Percentiles rank a stretch among this genome's conserved stretches.
phyloP scores from a whole-genome alignment of 2,113 vertebrate species.

The Tringa solitaria region DNA sequence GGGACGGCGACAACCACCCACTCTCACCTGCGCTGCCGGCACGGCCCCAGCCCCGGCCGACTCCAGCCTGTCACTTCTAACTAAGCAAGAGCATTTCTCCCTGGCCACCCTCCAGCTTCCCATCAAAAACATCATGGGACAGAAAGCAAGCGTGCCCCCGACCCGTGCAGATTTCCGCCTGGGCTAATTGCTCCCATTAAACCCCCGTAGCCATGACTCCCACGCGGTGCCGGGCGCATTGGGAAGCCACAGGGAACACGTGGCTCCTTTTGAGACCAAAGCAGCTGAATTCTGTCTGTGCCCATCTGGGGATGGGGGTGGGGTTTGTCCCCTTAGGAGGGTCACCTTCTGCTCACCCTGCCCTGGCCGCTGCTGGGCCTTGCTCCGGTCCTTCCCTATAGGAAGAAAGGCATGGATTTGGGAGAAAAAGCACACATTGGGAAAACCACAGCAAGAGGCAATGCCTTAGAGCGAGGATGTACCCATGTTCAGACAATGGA shows the following conservation, averaged over 20 bases:
- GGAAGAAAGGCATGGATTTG: neutral
- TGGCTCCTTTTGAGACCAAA: fast-evolving
- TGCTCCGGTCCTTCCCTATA: fast-evolving
- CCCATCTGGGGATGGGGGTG: fast-evolving
- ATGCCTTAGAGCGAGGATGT: neutral
- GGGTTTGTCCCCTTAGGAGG: neutral
- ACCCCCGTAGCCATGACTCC: neutral
- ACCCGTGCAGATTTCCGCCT: neutral
- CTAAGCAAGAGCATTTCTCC: neutral
- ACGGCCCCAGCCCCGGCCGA: neutral
- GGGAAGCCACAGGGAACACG: fast-evolving
- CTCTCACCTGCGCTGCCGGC: neutral
- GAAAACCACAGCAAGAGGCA: neutral
- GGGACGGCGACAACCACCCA: fast-evolving
- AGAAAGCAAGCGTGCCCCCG: neutral
- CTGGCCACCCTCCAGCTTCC: conserved; percentile 22
- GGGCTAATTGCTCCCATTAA: conserved; percentile 36
- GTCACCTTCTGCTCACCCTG: neutral
- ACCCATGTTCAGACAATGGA: neutral
- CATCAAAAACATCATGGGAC: neutral
- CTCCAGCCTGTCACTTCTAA: neutral
- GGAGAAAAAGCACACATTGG: neutral
- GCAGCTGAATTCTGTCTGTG: neutral
- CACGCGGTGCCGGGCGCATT: fast-evolving
- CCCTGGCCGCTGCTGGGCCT: neutral